Base-by-base conservation (phyloP, 2,888 invertebrate species). In the Papilio elwesi region DNA sequence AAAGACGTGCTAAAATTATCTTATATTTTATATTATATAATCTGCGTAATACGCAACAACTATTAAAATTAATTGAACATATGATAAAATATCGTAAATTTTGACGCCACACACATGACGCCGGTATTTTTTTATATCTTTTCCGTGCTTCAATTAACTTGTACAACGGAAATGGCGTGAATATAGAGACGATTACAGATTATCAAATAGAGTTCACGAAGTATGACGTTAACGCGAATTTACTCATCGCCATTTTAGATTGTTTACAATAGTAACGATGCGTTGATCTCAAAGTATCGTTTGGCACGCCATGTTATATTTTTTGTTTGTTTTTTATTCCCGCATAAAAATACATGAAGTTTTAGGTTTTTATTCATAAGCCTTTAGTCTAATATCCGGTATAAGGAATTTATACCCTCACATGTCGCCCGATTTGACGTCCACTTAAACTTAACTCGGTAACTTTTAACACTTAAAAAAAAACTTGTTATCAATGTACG, bases 141-240 rank as follows among this genome's bases (percentile, higher is more conserved):
- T 72, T 53, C 53, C 72, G 68, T 68, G 72, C 63, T 53, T 63
- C 53, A 16, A 36, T 66, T 66, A 57, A 43, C 55, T 49, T 13
- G 36, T 49, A 13, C 15, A 26, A 55, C 26, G 72, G 72, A 72
- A 68, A 52, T 72, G 49, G 55, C 68, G 68, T 68, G 63, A 62
- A 59, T 62, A 55, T 55, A 26, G 4, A 26, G 10, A 11, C 11
- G 43, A 49, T 52, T 48, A 53, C 48, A 72, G 68, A n/a, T n/a
- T 72, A 68, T 63, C 68, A 67, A 71, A 71, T 49, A 51, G 12
- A 36, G 48, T 52, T 38, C 36, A 62, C 62, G 68, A 72, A 72
- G 68, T 57, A 48, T 38, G 26, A 26, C 65, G 6, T 36, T 53
- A 70, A 55, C 55, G 62, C 6, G 26, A 59, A 26, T 26, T 11